phyloP scores from a whole-genome alignment of 2,113 vertebrate species.

The Oreotrochilus melanogaster region DNA sequence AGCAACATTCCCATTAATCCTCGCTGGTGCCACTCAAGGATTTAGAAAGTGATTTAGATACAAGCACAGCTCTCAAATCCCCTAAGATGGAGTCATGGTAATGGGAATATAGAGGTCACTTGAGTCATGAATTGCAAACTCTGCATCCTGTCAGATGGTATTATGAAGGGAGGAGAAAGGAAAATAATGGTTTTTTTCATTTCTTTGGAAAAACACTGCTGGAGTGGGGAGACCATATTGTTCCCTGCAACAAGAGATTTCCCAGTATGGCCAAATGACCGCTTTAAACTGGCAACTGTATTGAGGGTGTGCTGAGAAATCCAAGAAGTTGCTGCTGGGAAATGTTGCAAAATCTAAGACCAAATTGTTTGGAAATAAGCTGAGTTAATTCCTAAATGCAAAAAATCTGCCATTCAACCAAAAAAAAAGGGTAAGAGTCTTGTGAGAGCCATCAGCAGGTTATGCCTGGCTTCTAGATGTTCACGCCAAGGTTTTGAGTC shows the following conservation, averaged over 20 bases:
- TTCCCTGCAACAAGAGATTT: not conserved
- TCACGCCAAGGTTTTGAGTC: not conserved
- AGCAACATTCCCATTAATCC: not conserved
- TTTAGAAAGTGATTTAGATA: slow-evolving; percentile 13
- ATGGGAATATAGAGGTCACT: slow-evolving; percentile 48
- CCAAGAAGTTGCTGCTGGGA: not conserved
- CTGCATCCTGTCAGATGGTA: slow-evolving; percentile 45
- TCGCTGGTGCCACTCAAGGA: not conserved
- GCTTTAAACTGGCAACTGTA: not conserved
- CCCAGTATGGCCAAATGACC: not conserved
- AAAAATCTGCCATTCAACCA: not conserved
- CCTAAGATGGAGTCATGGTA: not conserved
- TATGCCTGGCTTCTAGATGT: not conserved
- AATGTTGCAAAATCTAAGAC: not conserved
- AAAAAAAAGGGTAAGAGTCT: not conserved
- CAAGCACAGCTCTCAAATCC: not conserved
- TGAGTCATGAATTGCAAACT: not conserved
- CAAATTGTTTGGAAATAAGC: not conserved
- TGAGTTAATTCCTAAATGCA: not conserved
- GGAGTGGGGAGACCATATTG: not conserved
- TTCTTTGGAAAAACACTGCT: not conserved
- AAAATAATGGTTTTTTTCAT: not conserved
- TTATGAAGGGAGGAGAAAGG: not conserved
- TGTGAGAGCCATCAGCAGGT: not conserved
- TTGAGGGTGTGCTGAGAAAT: not conserved